Evolutionary conservation across 2,797 vertebrate species (phyloP).

Genomic region (Enteromius mattozi): DNA sequence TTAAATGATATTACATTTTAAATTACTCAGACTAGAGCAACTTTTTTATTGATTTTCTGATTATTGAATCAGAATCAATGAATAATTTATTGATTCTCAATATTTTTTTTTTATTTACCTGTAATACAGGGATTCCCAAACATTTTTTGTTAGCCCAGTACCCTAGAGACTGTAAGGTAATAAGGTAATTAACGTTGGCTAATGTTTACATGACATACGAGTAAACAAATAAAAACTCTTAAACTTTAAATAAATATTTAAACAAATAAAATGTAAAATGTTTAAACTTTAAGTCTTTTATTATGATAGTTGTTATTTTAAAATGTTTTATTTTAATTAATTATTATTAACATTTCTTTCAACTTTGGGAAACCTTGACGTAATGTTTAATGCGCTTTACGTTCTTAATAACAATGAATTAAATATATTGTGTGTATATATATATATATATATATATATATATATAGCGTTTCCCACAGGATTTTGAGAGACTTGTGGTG

Average conservation of each 20-base stretch:
- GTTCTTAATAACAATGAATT: neutral
- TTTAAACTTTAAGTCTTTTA: neutral
- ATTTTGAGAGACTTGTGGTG: too few relatives aligned
- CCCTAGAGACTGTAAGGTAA: neutral
- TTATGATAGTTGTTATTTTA: neutral
- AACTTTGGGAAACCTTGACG: neutral
- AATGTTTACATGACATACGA: neutral
- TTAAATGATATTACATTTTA: neutral
- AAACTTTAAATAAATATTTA: too few relatives aligned
- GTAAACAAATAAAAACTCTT: neutral
- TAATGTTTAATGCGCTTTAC: neutral
- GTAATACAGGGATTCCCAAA: neutral
- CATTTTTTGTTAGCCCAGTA: neutral
- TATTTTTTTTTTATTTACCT: neutral
- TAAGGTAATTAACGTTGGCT: neutral
- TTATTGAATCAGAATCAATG: neutral
- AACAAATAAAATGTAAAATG: too few relatives aligned
- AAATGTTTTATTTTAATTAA: neutral
- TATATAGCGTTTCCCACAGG: too few relatives aligned
- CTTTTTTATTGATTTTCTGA: neutral
- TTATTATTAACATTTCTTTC: neutral
- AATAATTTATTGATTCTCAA: neutral
- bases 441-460: too few relatives aligned
- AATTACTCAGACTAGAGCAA: neutral
- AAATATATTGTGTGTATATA: neutral